Percentiles rank a stretch among this genome's conserved stretches.
Evolutionary conservation across 2,113 vertebrate species (phyloP).

Genomic region (Carassius auratus): DNA sequence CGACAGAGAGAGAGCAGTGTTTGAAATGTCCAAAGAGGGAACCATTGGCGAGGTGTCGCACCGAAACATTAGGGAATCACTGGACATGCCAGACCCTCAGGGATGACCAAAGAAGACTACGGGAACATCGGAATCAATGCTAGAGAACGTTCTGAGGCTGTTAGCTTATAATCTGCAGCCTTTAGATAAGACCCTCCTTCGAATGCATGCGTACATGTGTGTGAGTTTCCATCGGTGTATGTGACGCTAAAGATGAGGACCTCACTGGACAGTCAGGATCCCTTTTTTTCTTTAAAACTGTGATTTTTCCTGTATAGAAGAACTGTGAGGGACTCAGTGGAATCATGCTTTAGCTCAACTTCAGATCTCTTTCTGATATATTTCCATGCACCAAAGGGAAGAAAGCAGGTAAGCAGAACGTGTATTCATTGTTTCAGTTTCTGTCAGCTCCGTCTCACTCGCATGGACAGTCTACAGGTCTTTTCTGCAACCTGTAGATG

Average conservation of each 20-base stretch:
- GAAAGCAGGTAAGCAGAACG: slow-evolving; percentile 51
- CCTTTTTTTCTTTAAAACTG: slow-evolving; percentile 33
- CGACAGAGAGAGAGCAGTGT: slow-evolving; percentile 39
- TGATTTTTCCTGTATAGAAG: slow-evolving; percentile 32
- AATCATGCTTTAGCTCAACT: slow-evolving; percentile 42
- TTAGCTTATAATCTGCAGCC: slow-evolving; percentile 30
- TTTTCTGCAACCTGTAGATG: slow-evolving; percentile 50
- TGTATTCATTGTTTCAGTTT: neutral
- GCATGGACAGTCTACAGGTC: slow-evolving; percentile 6
- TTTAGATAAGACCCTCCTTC: slow-evolving; percentile 20
- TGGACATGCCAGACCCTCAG: slow-evolving; percentile 18
- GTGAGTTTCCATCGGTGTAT: slow-evolving; percentile 2
- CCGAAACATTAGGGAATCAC: slow-evolving; percentile 38
- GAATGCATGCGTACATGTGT: slow-evolving; percentile 14
- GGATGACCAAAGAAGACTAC: slow-evolving; percentile 41
- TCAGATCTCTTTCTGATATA: neutral
- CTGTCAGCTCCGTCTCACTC: neutral
- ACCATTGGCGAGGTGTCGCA: slow-evolving; percentile 30
- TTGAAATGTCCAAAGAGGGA: slow-evolving; percentile 25
- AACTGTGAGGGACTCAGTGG: slow-evolving; percentile 35
- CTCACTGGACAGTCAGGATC: slow-evolving; percentile 43
- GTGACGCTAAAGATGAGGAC: slow-evolving; percentile 49
- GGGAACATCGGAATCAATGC: slow-evolving; percentile 11
- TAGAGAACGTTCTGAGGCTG: slow-evolving; percentile 31
- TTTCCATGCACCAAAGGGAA: neutral